Conservation (phyloP, 2,888 invertebrate species). For the Aphidius colemani region DNA sequence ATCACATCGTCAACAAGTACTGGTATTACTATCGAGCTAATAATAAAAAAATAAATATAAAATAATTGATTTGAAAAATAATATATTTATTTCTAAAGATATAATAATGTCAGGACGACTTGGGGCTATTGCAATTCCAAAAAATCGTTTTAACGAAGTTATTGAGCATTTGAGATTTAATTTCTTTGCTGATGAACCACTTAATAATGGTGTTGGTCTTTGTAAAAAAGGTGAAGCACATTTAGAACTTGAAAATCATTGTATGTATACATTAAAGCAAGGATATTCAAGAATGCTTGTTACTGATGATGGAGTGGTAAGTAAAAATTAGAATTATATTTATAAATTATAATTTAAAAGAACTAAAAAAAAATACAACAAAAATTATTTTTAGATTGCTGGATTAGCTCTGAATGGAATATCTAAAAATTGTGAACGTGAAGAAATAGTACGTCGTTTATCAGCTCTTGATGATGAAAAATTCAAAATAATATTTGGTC, state of each 20-base stretch:
- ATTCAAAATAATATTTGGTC: constrained; percentile 78
- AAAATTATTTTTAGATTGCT: constrained; percentile 66
- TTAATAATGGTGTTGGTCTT: constrained; percentile 77
- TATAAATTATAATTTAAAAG: not conserved
- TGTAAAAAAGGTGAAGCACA: constrained; percentile 75
- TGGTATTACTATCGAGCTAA: no score
- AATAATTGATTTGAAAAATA: constrained; percentile 50
- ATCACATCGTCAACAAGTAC: no score
- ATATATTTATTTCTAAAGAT: no score
- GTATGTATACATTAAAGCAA: constrained; percentile 74
- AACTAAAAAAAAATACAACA: constrained; percentile 38
- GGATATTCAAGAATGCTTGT: constrained; percentile 74
- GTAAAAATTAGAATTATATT: constrained; percentile 20
- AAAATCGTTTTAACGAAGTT: constrained; percentile 66
- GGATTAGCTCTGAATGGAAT: constrained; percentile 82
- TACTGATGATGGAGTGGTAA: constrained; percentile 68
- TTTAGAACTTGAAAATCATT: constrained; percentile 73
- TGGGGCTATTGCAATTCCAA: constrained; percentile 61
- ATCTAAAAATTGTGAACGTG: constrained; percentile 73
- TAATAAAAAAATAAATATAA: no score
- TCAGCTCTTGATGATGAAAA: constrained; percentile 70
- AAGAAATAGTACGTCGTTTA: constrained; percentile 71
- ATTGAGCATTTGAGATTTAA: constrained; percentile 74
- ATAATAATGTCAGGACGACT: constrained; percentile 51
- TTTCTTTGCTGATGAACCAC: constrained; percentile 83